Conservation (phyloP, 2,888 invertebrate genomes). For the Polydrusus tereticollis region DNA sequence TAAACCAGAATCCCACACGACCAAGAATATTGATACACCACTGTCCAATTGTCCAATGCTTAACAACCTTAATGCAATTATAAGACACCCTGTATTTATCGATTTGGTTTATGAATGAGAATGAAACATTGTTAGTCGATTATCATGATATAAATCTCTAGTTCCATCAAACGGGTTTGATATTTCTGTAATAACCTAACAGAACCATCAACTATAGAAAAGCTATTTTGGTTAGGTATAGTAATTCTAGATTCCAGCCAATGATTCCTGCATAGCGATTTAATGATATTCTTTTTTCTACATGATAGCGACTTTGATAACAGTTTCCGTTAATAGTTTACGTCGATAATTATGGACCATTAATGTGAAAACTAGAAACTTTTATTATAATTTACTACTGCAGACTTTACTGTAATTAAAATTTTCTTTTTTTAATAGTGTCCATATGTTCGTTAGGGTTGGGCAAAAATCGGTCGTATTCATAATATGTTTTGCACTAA, state of each 20-base stretch:
- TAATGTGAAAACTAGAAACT: slow-evolving; percentile 1
- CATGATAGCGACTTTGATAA: not conserved
- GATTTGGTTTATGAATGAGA: not conserved
- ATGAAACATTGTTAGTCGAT: not conserved
- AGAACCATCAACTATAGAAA: not conserved
- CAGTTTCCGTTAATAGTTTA: not conserved
- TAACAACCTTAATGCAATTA: no score
- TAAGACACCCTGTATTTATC: not conserved
- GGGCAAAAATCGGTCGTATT: no score
- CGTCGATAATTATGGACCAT: not conserved
- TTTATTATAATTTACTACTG: not conserved
- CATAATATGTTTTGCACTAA: no score
- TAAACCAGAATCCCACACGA: no score
- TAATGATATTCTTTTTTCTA: not conserved
- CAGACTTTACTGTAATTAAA: not conserved
- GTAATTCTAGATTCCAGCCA: not conserved
- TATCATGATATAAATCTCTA: not conserved
- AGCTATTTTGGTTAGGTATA: no score
- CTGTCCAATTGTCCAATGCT: no score
- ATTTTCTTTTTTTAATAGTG: not conserved
- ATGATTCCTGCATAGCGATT: not conserved
- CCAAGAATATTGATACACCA: no score
- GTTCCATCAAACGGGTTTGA: slow-evolving; percentile 3
- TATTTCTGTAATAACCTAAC: not conserved
- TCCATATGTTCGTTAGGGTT: not conserved